These are phyloP conservation scores for Aquatica leii DNA, from an alignment of 2,888 invertebrate genomes.

Conservation along the genomic window DNA sequence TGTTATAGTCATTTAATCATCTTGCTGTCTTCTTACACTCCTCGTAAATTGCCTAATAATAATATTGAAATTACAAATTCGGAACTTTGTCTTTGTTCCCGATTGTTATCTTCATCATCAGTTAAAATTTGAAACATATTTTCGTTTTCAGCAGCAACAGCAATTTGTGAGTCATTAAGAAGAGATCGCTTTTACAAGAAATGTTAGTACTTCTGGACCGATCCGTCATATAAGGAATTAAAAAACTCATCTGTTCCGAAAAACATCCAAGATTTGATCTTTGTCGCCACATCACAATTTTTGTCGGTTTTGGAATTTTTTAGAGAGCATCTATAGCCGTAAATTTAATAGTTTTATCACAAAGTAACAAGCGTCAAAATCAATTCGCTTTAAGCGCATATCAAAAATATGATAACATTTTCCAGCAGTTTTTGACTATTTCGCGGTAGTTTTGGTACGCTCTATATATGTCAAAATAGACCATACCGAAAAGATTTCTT, in stretches of 20 bases:
- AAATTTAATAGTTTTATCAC: too few species aligned
- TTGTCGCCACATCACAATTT: not conserved
- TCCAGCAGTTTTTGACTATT: too few species aligned
- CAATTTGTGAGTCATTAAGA: not conserved
- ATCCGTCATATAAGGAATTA: not conserved
- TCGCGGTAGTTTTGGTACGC: not conserved
- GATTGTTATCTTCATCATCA: too few species aligned
- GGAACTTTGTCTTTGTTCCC: too few species aligned
- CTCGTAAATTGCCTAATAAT: not conserved
- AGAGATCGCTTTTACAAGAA: not conserved
- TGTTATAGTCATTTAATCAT: not conserved
- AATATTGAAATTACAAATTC: not conserved
- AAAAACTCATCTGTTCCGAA: constrained; percentile 4
- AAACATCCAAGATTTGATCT: not conserved
- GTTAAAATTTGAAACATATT: too few species aligned
- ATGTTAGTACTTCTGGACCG: not conserved
- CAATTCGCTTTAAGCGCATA: too few species aligned
- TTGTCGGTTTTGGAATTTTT: not conserved
- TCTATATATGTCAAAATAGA: not conserved
- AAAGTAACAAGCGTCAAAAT: too few species aligned
- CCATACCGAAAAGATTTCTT: not conserved
- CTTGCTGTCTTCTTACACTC: not conserved
- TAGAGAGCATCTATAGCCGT: not conserved
- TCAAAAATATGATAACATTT: too few species aligned
- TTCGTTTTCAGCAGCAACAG: not conserved